Evolutionary conservation across 2,888 invertebrate species (phyloP).

Genomic region (Helleia helle): DNA sequence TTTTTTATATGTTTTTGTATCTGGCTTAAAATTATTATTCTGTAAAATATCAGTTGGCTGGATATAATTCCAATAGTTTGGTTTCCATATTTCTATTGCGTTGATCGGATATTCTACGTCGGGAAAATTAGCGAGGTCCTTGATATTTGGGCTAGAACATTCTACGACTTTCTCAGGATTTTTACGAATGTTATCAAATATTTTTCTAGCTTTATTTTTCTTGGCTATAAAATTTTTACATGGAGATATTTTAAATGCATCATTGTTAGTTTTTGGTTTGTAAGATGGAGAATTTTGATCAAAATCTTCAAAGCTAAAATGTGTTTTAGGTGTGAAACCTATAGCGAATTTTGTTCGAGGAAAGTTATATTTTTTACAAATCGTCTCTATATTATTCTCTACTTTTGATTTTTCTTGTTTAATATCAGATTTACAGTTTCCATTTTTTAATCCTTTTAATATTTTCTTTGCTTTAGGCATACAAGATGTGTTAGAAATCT

Average conservation of each 20-base stretch:
- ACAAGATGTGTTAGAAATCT: not conserved
- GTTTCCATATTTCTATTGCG: conserved; percentile 40
- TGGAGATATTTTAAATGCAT: not conserved
- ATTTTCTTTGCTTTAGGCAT: conserved; percentile 6
- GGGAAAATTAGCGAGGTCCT: conserved; percentile 34
- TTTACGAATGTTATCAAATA: not conserved
- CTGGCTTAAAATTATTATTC: not conserved
- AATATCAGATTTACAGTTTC: not conserved
- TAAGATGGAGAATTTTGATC: not conserved
- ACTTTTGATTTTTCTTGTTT: conserved; percentile 9
- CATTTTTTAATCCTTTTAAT: conserved; percentile 2
- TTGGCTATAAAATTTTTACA: conserved; percentile 8
- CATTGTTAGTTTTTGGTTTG: not conserved
- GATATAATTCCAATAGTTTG: conserved; percentile 36
- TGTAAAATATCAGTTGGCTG: not conserved
- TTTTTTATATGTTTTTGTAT: not conserved
- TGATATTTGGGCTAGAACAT: conserved; percentile 17
- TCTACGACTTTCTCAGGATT: not conserved
- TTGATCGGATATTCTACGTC: conserved; percentile 50
- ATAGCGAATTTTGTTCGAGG: conserved; percentile 37
- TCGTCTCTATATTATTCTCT: conserved; percentile 8
- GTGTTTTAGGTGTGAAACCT: conserved; percentile 10
- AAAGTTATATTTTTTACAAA: conserved; percentile 30
- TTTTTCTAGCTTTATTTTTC: conserved; percentile 6
- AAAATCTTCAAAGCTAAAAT: conserved; percentile 15